Evolutionary conservation across 2,113 vertebrate species (phyloP), one percentile per base, ranked within the genome.

Genomic region (Corvus cornix): DNA sequence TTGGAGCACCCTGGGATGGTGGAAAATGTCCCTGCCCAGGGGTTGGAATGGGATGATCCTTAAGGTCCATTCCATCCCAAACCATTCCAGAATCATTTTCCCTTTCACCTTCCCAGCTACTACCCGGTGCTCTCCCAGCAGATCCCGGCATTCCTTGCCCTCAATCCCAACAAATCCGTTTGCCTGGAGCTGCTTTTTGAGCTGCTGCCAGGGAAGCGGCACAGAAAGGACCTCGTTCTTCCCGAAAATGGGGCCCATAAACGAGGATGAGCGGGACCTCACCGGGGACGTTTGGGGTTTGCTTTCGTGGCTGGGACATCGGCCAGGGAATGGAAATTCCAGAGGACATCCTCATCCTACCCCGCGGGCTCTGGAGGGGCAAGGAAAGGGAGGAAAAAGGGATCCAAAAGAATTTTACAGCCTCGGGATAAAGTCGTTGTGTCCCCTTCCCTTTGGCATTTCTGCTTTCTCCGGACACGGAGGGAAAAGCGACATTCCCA

Each of bases 151-250:
- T 27, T 6, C 67, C 73, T 51, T 26, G n/a, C 62, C 94, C 82
- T 88, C 49, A 51, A 43, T 64, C 64, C 74, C 74, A 66, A 82
- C 56, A 83, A 87, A 66, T 81, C 66, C 8, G 6, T 78, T 89
- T 85, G 69, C 72, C 97, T 95, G 97, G 84, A 88, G 96, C 98
- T 97, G 62, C 83, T 77, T 96, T 84, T 84, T 97, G 97, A 98
- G 96, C 69, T 10, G 26, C 64, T 53, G 93, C 98, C 98, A 97
- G 95, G 91, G 91, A 84, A 87, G 66, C 72, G 96, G 75, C 72
- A 97, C 97, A 97, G 98, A 97, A 98, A 97, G 96, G 97, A 98
- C 64, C 96, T 97, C 98, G 96, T 98, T 95, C 97, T 98, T 98
- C 89, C 91, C 90, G 37, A 92, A 97, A 98, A 98, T 81, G 95